Percentiles rank a stretch among this genome's conserved stretches.
These are phyloP conservation scores for Epinephelus coioides DNA, from an alignment of 2,797 vertebrate species.

Conservation along the genomic window DNA sequence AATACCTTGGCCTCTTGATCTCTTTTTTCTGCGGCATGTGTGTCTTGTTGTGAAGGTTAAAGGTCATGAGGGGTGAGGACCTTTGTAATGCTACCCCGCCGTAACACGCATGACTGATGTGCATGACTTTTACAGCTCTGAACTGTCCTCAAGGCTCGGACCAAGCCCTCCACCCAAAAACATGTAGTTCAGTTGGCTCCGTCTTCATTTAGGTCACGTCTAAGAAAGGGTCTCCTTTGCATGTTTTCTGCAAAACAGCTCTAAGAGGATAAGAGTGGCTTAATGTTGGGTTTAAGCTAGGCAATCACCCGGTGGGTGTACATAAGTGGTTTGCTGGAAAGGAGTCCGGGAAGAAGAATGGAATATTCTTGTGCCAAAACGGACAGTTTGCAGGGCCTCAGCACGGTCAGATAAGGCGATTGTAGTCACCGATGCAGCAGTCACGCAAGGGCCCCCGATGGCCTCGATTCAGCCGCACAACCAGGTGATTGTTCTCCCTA, in stretches of 20 bases:
- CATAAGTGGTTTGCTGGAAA: slow-evolving; percentile 65
- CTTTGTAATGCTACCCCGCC: slow-evolving; percentile 71
- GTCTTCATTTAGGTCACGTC: slow-evolving; percentile 61
- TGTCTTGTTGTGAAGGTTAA: slow-evolving; percentile 71
- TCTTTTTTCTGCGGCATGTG: slow-evolving; percentile 55
- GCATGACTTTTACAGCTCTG: slow-evolving; percentile 62
- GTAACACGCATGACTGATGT: slow-evolving; percentile 69
- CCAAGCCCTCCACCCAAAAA: slow-evolving; percentile 20
- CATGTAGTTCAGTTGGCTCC: background rate
- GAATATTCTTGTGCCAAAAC: slow-evolving; percentile 48
- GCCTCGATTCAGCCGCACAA: slow-evolving; percentile 61
- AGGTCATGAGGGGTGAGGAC: slow-evolving; percentile 58
- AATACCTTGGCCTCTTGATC: slow-evolving; percentile 53
- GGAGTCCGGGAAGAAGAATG: slow-evolving; percentile 63
- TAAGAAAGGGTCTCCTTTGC: slow-evolving; percentile 63
- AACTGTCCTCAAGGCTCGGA: slow-evolving; percentile 31
- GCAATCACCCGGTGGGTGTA: slow-evolving; percentile 72
- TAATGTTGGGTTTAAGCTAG: slow-evolving; percentile 72
- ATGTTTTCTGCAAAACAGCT: slow-evolving; percentile 70
- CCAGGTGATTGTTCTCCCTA: slow-evolving; percentile 72
- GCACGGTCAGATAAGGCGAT: slow-evolving; percentile 56
- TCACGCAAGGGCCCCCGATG: slow-evolving; percentile 49
- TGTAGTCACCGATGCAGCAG: slow-evolving; percentile 39
- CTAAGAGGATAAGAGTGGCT: slow-evolving; percentile 79
- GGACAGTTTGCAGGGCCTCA: slow-evolving; percentile 41